Conservation (phyloP, 1,140 invertebrate genomes). For the Drosophila carrolli region DNA sequence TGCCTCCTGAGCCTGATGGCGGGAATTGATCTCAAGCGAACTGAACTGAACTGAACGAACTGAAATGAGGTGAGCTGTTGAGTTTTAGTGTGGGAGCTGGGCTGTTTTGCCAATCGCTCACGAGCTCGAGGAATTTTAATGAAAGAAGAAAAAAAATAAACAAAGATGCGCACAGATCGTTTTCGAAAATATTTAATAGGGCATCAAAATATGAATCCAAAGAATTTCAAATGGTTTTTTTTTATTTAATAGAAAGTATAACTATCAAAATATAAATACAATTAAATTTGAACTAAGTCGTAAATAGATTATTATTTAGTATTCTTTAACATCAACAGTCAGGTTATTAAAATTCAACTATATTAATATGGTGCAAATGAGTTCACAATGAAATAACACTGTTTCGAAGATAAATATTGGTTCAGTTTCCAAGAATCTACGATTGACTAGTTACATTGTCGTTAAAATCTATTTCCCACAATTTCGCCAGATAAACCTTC, state of each 20-base stretch:
- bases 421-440: neutral
- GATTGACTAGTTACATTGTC: conserved; percentile 8
- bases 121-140: conserved; percentile 73
- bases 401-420: too few species aligned
- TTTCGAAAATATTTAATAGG: conserved; percentile 20
- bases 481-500: conserved; percentile 5
- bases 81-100: conserved; percentile 63
- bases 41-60: conserved; percentile 11
- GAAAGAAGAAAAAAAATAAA: conserved; percentile 52
- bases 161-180: conserved; percentile 7
- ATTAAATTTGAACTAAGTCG: neutral
- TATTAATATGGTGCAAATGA: too few species aligned
- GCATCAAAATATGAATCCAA: conserved; percentile 10
- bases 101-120: conserved; percentile 64
- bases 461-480: conserved; percentile 8
- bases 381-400: too few species aligned
- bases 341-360: too few species aligned
- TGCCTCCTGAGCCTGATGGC: conserved; percentile 42
- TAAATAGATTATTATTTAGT: too few species aligned
- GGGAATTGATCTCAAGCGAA: conserved; percentile 25
- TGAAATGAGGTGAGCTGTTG: conserved; percentile 36
- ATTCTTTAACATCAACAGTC: too few species aligned
- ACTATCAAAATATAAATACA: too few species aligned
- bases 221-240: neutral
- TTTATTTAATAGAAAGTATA: too few species aligned